Base-by-base conservation (phyloP, 2,888 invertebrate genomes). In the Arctia plantaginis region DNA sequence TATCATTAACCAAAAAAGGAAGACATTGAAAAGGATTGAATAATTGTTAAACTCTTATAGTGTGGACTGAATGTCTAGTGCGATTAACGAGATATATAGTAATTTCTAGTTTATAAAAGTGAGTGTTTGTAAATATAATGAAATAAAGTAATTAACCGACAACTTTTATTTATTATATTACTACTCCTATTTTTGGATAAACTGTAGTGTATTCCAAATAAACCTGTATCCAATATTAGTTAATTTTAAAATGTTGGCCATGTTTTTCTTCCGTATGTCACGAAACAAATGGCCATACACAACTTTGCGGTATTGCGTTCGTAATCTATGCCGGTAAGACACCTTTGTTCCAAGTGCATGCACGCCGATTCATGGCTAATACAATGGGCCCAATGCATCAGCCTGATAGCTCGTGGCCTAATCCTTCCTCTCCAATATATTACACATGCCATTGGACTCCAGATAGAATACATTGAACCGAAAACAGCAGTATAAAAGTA, bases 331-430 rank as follows among this genome's bases (percentile, higher is more conserved):
- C 82, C 79, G 76, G 78, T 85, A 85, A 87, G 86, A 87, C 86
- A 89, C 90, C 91, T 90, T 91, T 91, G 92, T 92, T 85, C 88
- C 80, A 83, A 74, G 76, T 75, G 80, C 80, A 70, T 83, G 86
- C 83, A 82, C 85, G 86, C 88, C 89, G 85, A 90, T 90, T 89
- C 91, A 86, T 80, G 78, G 80, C 82, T 77, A 81, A 80, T 75
- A 92, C 92, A 93, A 92, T 91, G 79, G 87, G 73, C 74, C 88
- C 89, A 83, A 93, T 93, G 91, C 91, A 92, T 93, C 92, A 93
- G 85, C 82, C 86, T 87, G 91, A 92, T 92, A 90, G 91, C 88
- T 86, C 86, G 84, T 84, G 86, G 84, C 80, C 85, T 91, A 89
- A 90, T 90, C 91, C 90, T 80, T 85, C 79, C 81, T 74, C 82